Conservation (phyloP, 1,140 invertebrate species). For the Diabrotica undecimpunctata region DNA sequence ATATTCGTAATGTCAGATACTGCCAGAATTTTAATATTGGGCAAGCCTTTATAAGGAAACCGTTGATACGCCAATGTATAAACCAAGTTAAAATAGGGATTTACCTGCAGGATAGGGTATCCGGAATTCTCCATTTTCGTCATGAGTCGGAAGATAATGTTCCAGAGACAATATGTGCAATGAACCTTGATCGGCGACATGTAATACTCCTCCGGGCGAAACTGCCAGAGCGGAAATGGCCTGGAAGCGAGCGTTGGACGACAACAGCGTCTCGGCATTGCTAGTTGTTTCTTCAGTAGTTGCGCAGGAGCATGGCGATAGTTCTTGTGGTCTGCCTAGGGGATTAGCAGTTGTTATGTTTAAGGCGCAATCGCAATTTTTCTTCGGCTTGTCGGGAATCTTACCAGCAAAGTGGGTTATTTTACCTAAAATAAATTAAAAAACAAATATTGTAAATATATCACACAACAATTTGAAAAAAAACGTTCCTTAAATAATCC, state of each 20-base stretch:
- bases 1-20: too few species aligned
- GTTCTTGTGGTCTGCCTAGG: slow-evolving; percentile 37
- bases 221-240: slow-evolving; percentile 89
- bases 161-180: slow-evolving; percentile 85
- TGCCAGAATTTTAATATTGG: too few species aligned
- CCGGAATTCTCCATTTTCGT: slow-evolving; percentile 87
- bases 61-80: too few species aligned
- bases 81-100: neutral
- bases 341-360: slow-evolving; percentile 54
- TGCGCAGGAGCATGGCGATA: slow-evolving; percentile 54
- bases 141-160: slow-evolving; percentile 83
- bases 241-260: slow-evolving; percentile 85
- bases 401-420: slow-evolving; percentile 81
- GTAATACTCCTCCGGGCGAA: slow-evolving; percentile 88
- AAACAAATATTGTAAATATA: neutral
- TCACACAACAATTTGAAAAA: too few species aligned
- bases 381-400: slow-evolving; percentile 58
- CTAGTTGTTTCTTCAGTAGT: slow-evolving; percentile 65
- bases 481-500: too few species aligned
- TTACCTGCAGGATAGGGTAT: slow-evolving; percentile 75
- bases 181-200: slow-evolving; percentile 90
- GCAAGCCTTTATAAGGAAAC: too few species aligned
- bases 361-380: slow-evolving; percentile 57
- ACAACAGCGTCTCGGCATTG: slow-evolving; percentile 77
- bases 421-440: slow-evolving; percentile 53